phyloP scores from a whole-genome alignment of 2,888 invertebrate species.

The Laothoe populi region DNA sequence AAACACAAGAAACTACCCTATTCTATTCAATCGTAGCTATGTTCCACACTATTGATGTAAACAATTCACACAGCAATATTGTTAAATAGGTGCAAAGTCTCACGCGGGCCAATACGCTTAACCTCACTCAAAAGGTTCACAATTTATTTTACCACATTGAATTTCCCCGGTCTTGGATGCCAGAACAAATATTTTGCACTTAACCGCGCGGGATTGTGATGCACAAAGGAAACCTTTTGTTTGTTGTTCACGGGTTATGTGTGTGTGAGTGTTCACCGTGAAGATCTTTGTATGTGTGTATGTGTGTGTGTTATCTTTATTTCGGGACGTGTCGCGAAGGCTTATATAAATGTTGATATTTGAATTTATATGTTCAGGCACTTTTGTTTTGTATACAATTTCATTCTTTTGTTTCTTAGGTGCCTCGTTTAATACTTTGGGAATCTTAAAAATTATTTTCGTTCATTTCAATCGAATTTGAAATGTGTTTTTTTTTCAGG shows the following conservation, averaged over 20 bases:
- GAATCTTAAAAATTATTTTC: too few species aligned
- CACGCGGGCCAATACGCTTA: constrained; percentile 43
- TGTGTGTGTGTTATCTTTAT: constrained; percentile 25
- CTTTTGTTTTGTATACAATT: neutral
- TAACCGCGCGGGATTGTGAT: constrained; percentile 50
- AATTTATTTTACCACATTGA: constrained; percentile 51
- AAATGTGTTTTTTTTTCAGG: too few species aligned
- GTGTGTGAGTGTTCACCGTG: constrained; percentile 41
- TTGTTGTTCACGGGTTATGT: constrained; percentile 40
- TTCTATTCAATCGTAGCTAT: too few species aligned
- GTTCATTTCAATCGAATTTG: too few species aligned
- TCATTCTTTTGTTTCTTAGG: neutral
- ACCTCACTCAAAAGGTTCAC: constrained; percentile 42
- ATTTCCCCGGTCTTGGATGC: constrained; percentile 44
- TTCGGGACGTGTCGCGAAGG: constrained; percentile 4
- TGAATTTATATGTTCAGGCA: neutral
- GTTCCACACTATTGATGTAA: neutral
- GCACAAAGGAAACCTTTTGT: constrained; percentile 52
- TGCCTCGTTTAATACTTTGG: too few species aligned
- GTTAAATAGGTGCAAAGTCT: constrained; percentile 31
- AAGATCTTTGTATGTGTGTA: constrained; percentile 41
- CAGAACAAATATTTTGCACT: constrained; percentile 64
- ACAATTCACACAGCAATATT: neutral
- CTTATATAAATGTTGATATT: constrained; percentile 21
- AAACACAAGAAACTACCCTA: too few species aligned